These are phyloP conservation scores for Anthrax anthrax DNA, from an alignment of 2,888 invertebrate species.

Conservation along the genomic window DNA sequence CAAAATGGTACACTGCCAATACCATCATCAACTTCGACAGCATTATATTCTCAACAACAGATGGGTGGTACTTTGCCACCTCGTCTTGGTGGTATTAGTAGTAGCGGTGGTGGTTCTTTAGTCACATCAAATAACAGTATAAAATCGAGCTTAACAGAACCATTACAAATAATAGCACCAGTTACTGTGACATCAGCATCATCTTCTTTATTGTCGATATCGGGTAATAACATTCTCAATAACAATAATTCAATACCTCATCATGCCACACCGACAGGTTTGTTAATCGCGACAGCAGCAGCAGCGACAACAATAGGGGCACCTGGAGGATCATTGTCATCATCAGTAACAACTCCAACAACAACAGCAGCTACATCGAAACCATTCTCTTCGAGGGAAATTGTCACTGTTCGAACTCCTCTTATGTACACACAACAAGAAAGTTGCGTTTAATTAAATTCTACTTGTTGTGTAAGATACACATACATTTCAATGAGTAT, in stretches of 20 bases:
- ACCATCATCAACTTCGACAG: not conserved
- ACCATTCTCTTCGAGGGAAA: constrained; percentile 41
- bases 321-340: no score
- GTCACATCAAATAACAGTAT: constrained; percentile 3
- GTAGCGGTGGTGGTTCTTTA: constrained; percentile 12
- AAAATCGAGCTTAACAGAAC: not conserved
- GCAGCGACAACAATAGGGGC: no score
- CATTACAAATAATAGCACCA: no score
- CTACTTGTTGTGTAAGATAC: constrained; percentile 4
- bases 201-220: no score
- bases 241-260: no score
- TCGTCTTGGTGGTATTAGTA: constrained; percentile 13
- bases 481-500: no score
- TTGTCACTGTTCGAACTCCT: constrained; percentile 52
- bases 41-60: not conserved
- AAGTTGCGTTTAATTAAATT: constrained; percentile 46
- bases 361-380: constrained; percentile 14
- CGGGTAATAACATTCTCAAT: no score
- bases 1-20: not conserved
- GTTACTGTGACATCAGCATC: no score
- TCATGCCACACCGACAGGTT: no score
- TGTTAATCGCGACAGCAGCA: no score
- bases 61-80: constrained; percentile 10
- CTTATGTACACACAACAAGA: constrained; percentile 52
- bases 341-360: not conserved